Evolutionary conservation across 2,113 vertebrate genomes (phyloP).

Genomic region (Myiozetetes cayanensis): DNA sequence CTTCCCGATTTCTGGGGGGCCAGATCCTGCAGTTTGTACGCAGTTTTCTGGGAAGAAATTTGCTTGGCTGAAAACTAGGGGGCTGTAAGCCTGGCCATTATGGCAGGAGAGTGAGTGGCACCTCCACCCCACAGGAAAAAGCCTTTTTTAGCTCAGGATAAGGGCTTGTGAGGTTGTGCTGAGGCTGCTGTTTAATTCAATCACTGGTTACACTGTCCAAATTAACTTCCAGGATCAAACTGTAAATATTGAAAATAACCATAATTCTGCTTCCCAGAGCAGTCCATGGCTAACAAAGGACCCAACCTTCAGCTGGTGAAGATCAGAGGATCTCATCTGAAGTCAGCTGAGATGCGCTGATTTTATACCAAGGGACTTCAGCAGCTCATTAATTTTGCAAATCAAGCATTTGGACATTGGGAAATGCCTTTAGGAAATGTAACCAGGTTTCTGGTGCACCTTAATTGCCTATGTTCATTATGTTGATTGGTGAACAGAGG

Average conservation of each 20-base stretch:
- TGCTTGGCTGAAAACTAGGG: neutral
- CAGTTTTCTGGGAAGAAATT: neutral
- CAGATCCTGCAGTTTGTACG: neutral
- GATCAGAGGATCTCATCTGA: neutral
- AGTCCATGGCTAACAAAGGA: neutral
- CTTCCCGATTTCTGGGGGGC: neutral
- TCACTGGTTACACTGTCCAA: neutral
- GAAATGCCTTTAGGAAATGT: slow-evolving; percentile 63
- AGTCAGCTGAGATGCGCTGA: slow-evolving; percentile 18
- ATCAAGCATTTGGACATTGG: slow-evolving; percentile 58
- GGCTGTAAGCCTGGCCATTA: neutral
- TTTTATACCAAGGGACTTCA: slow-evolving; percentile 28
- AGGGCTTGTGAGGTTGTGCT: neutral
- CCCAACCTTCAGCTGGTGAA: neutral
- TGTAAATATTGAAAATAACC: slow-evolving; percentile 49
- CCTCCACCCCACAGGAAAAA: neutral
- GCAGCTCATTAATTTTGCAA: slow-evolving; percentile 63
- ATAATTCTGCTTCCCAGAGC: neutral
- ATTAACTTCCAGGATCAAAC: slow-evolving; percentile 7
- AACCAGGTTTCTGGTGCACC: slow-evolving; percentile 62
- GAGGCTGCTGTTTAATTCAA: neutral
- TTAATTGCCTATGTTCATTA: slow-evolving; percentile 62
- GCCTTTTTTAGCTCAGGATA: neutral
- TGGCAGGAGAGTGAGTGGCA: neutral
- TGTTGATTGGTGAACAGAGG: slow-evolving; percentile 51